Conservation (phyloP, 2,888 invertebrate species). For the Tenthredo scrophulariae region DNA sequence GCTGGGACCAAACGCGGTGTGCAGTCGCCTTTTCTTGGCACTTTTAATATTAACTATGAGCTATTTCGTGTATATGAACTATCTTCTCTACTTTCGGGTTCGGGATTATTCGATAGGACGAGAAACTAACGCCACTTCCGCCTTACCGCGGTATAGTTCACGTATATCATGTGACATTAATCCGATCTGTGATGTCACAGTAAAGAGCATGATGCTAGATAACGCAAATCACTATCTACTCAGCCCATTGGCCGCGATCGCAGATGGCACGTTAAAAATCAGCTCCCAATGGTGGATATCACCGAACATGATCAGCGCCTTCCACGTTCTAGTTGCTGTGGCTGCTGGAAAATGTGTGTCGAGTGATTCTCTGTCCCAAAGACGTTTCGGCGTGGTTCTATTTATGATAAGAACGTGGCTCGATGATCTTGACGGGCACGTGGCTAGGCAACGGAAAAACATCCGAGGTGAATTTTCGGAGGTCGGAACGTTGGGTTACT, state of each 20-base stretch:
- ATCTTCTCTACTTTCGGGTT: slow-evolving; percentile 85
- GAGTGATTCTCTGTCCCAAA: slow-evolving; percentile 85
- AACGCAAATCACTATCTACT: slow-evolving; percentile 92
- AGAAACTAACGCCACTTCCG: slow-evolving; percentile 75
- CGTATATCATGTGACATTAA: slow-evolving; percentile 87
- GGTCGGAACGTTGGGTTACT: slow-evolving; percentile 90
- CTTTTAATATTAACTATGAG: slow-evolving; percentile 81
- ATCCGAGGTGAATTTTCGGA: slow-evolving; percentile 89
- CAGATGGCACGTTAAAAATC: slow-evolving; percentile 85
- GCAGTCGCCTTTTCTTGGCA: slow-evolving; percentile 84
- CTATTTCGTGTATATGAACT: slow-evolving; percentile 88
- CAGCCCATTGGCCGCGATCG: slow-evolving; percentile 87
- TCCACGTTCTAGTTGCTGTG: slow-evolving; percentile 88
- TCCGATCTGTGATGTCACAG: slow-evolving; percentile 89
- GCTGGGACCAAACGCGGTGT: slow-evolving; percentile 87
- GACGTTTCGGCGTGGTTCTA: slow-evolving; percentile 87
- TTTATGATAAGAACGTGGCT: slow-evolving; percentile 91
- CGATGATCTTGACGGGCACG: slow-evolving; percentile 93
- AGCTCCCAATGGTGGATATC: slow-evolving; percentile 84
- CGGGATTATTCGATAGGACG: slow-evolving; percentile 84
- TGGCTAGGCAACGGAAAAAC: slow-evolving; percentile 88
- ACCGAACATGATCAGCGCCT: slow-evolving; percentile 91
- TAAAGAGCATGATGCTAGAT: slow-evolving; percentile 91
- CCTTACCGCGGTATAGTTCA: slow-evolving; percentile 61
- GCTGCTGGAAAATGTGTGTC: slow-evolving; percentile 88